Evolutionary conservation across 2,113 vertebrate species (phyloP), one percentile per base, ranked within the genome.

Genomic region (Potamarius usumacintae): DNA sequence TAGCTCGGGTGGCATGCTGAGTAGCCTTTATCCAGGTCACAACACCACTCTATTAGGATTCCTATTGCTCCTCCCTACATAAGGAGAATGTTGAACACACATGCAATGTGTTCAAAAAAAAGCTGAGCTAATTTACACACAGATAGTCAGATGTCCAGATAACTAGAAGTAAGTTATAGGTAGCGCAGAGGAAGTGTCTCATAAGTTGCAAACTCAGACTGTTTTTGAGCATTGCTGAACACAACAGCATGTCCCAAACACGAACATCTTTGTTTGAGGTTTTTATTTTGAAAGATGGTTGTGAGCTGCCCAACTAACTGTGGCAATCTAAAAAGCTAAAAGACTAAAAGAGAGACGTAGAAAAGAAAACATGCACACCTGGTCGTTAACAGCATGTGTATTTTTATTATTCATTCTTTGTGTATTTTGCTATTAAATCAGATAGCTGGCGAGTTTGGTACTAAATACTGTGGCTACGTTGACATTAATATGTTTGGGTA

Each of bases 41-140:
- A 99, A 91, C 96, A 86, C 98, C 98, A 99, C 57, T 96, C 92
- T 5, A 99, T 97, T 92, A 96, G 91, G 91, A 99, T 95, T 86
- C 96, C 96, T 89, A 99, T 96, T 79, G 97, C 96, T 76, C 96
- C 97, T 1, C 97, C 98, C 98, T 99, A 89, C 65, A 80, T 84
- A 85, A 48, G 78, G 30, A 85, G 4, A 20, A 60, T 0, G 20
- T 6, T 27, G 62, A 15, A 65, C 52, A 80, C 14, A 12, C 42
- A 20, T 22, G 7, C 18, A 12, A 15, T 67, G 7, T 34, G 10
- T 2, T 30, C 3, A 42, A 42, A 42, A 42, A 48, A 50, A 76
- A 50, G 4, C 72, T 48, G 25, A 50, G 10, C 74, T 14, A 25
- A 77, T n/a, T n/a, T 77, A 52, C 48, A 52, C 48, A 77, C 8